Base-by-base conservation (phyloP, 2,888 invertebrate genomes). In the Lasioglossum oenotherae region DNA sequence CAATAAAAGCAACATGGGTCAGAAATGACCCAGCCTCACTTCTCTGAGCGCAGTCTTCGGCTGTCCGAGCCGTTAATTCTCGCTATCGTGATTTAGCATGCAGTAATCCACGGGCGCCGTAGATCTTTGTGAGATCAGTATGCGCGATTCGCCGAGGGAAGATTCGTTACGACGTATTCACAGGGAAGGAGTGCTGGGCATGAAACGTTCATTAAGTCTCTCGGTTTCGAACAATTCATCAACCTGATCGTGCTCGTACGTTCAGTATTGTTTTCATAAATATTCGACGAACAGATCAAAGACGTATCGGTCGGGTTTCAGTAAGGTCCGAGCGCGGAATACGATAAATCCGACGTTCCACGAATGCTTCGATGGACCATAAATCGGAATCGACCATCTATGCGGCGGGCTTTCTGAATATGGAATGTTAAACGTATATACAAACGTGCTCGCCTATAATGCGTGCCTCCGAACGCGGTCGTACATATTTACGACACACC, bases 311-410 rank as follows among this genome's bases (percentile, higher is more conserved):
- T 1, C 1, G 16, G 53, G 12, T 49, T 41, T 46, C 35, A 57
- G 81, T 67, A 49, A 81, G 84, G 88, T 84, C 80, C 79, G 76
- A 81, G 82, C 46, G 73, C 75, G 78, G 81, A 82, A 87, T 76
- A 79, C 88, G 89, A 93, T 92, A 92, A 92, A 92, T 92, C 87
- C 85, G 73, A 82, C 88, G 88, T 84, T 87, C 83, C 86, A 69
- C 88, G 89, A 87, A 90, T 88, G 86, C 87, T 89, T 88, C 87
- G 87, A 87, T 87, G 85, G 80, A 82, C 87, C 90, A 92, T 93
- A 93, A 93, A 93, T 93, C 89, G 89, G 83, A 87, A 91, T 91
- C 88, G 90, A 83, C 80, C 88, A 80, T 75, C 87, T 87, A 90
- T 91, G 89, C 84, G 81, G 87, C 84, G 85, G 80, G 87, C 86